Conservation (phyloP, 2,113 vertebrate species). For the Isichthys henryi region DNA sequence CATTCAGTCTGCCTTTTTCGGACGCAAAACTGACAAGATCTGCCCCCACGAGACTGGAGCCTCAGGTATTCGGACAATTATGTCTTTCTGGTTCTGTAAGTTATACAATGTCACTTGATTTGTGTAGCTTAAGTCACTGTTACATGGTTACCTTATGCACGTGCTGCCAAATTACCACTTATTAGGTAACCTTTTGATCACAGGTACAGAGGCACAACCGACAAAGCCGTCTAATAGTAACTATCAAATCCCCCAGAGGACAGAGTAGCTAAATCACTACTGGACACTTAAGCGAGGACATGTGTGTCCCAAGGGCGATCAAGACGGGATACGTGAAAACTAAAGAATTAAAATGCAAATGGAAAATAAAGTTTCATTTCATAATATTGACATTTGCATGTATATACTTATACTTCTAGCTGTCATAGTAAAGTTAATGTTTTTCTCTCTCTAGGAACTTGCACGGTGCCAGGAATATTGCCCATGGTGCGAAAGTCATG, state of each 20-base stretch:
- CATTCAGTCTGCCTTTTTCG: slow-evolving; percentile 62
- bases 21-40: slow-evolving; percentile 45
- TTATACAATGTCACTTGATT: neutral
- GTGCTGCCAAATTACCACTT: neutral
- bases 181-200: too few relatives aligned
- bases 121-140: neutral
- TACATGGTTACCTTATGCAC: neutral
- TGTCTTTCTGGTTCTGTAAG: neutral
- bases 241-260: neutral
- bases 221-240: too few relatives aligned
- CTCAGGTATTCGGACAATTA: slow-evolving; percentile 24
- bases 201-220: too few relatives aligned
- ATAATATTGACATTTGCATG: neutral
- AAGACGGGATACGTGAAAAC: neutral
- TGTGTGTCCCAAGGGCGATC: neutral
- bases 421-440: neutral
- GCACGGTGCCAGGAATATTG: slow-evolving; percentile 47
- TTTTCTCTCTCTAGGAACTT: slow-evolving; percentile 39
- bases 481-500: slow-evolving; percentile 45
- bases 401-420: neutral
- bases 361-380: neutral
- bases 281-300: neutral
- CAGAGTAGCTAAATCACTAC: neutral
- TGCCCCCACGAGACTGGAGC: slow-evolving; percentile 45
- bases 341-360: neutral